Evolutionary conservation across 2,113 vertebrate species (phyloP).

Genomic region (Bos indicus): DNA sequence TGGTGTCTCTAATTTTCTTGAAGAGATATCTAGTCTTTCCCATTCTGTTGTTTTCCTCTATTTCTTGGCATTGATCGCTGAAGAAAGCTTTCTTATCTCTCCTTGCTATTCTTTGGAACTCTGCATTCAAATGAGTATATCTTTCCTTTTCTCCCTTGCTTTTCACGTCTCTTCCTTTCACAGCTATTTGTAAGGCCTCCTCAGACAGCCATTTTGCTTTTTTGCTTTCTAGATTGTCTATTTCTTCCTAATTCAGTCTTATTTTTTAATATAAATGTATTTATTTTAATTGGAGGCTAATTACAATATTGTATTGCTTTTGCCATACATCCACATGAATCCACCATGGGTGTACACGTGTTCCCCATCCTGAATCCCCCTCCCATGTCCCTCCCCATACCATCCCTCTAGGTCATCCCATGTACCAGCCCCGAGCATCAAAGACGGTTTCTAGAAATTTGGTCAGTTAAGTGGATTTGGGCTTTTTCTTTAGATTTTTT

Average conservation of each 20-base stretch:
- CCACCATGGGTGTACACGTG: accelerated
- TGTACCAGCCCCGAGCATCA: not conserved
- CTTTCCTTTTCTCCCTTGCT: not conserved
- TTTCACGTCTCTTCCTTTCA: accelerated
- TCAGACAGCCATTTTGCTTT: not conserved
- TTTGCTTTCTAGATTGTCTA: not conserved
- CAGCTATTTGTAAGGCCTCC: not conserved
- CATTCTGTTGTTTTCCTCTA: not conserved
- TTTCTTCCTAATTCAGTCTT: not conserved
- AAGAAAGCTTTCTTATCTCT: not conserved
- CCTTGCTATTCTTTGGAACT: not conserved
- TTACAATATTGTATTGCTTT: no score
- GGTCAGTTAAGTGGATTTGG: not conserved
- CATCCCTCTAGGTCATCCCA: no score
- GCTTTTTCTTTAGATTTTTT: not conserved
- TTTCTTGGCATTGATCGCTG: not conserved
- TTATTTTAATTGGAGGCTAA: no score
- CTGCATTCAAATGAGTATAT: not conserved
- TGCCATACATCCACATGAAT: no score
- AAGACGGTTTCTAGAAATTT: not conserved
- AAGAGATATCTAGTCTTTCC: not conserved
- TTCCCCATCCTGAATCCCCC: no score
- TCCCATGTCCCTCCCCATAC: no score
- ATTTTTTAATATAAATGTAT: no score
- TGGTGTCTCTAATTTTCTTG: not conserved